Percentiles rank a stretch among this genome's conserved stretches.
Conservation (phyloP, 2,888 invertebrate genomes). For the Pedicia rivosa region DNA sequence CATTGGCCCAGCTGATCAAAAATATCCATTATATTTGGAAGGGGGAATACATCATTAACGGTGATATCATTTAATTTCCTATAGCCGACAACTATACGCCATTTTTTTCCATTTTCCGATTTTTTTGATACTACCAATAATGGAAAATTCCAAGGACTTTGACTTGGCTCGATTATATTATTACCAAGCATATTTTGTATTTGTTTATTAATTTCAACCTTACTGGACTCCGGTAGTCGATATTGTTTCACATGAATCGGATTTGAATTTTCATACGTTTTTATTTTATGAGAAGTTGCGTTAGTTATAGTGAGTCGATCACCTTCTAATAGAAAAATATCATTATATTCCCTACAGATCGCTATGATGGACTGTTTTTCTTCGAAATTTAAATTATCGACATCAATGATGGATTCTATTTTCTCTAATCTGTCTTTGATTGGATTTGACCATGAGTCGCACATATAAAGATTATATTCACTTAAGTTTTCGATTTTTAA, state of each 20-base stretch:
- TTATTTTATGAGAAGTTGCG: neutral
- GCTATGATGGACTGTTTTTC: neutral
- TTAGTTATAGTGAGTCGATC: too few species aligned
- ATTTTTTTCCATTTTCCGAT: constrained; percentile 2
- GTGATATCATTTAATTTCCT: neutral
- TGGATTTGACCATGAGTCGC: neutral
- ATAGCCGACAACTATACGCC: neutral
- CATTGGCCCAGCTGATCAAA: constrained; percentile 10
- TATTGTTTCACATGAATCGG: neutral
- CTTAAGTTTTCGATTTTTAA: too few species aligned
- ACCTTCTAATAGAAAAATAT: too few species aligned
- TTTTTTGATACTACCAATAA: constrained; percentile 11
- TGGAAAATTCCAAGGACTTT: neutral
- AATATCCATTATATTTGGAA: constrained; percentile 9
- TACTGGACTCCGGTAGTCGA: neutral
- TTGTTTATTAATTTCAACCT: neutral
- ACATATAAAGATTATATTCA: too few species aligned
- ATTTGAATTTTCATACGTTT: neutral
- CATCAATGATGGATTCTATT: neutral
- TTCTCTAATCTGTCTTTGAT: neutral
- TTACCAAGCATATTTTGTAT: neutral
- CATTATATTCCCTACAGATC: neutral
- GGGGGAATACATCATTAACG: neutral
- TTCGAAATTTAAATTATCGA: neutral
- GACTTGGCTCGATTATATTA: neutral